Percentiles rank a stretch among this genome's conserved stretches.
Conservation (phyloP, 2,888 invertebrate species). For the Diarsia dahlii region DNA sequence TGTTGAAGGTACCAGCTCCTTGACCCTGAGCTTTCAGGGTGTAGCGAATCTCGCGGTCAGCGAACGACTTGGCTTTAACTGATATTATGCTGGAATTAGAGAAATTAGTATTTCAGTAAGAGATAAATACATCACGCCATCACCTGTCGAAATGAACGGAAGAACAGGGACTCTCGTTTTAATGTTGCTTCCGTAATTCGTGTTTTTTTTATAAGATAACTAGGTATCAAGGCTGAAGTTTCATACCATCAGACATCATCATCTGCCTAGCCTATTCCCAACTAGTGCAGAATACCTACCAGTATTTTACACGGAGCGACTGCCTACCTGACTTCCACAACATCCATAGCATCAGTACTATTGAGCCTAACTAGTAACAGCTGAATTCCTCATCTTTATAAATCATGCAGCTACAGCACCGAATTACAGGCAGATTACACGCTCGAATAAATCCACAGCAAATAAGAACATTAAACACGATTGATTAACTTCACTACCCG, state of each 20-base stretch:
- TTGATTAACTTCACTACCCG: constrained; percentile 7
- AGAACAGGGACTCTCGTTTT: background rate
- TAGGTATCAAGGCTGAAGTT: background rate
- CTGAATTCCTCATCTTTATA: background rate
- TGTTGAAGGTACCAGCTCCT: constrained; percentile 98
- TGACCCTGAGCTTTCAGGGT: constrained; percentile 98
- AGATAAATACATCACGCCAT: background rate
- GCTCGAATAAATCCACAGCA: constrained; percentile 3
- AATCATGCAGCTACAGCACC: background rate
- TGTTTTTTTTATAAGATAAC: too few relatives aligned
- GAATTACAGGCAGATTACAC: background rate
- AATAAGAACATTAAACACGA: constrained; percentile 1
- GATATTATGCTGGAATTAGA: constrained; percentile 96
- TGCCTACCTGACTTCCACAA: too few relatives aligned
- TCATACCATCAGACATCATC: too few relatives aligned
- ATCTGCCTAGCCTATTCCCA: too few relatives aligned
- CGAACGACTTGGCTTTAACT: constrained; percentile 99
- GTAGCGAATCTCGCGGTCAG: constrained; percentile 98
- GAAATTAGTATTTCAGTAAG: constrained; percentile 10
- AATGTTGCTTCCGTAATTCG: background rate
- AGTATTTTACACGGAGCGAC: too few relatives aligned
- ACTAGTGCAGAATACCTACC: too few relatives aligned
- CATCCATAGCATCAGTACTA: background rate
- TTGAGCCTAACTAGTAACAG: background rate
- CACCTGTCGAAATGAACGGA: background rate